Conservation (phyloP, 1,140 invertebrate species). For the Thalassaphorura encarpata region DNA sequence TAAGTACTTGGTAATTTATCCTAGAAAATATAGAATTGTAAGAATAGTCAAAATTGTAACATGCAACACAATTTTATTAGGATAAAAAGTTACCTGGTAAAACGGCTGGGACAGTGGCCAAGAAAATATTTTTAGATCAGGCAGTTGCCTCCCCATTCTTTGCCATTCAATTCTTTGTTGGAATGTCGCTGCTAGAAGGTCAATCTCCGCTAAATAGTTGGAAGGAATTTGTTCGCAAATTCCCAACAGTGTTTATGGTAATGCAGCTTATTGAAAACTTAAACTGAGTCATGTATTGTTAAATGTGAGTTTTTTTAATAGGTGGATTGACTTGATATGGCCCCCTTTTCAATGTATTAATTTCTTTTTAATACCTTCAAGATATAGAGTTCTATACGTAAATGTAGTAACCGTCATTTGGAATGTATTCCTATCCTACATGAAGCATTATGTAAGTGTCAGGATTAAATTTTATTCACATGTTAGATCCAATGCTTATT, state of each 20-base stretch:
- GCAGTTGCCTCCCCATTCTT: slow-evolving; percentile 59
- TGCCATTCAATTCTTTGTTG: slow-evolving; percentile 60
- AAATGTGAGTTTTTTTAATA: too few relatives aligned
- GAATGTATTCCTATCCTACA: slow-evolving; percentile 66
- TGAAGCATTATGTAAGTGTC: slow-evolving; percentile 44
- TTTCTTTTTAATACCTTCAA: slow-evolving; percentile 59
- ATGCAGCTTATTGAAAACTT: too few relatives aligned
- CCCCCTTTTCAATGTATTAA: slow-evolving; percentile 71
- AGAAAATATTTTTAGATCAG: slow-evolving; percentile 63
- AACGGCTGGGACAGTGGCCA: slow-evolving; percentile 46
- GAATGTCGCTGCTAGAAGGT: slow-evolving; percentile 54
- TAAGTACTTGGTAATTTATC: slow-evolving; percentile 52
- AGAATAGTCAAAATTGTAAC: too few relatives aligned
- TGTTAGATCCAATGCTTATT: too few relatives aligned
- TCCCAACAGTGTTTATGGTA: slow-evolving; percentile 52
- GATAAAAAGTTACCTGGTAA: slow-evolving; percentile 55
- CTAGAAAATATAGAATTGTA: too few relatives aligned
- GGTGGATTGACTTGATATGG: slow-evolving; percentile 68
- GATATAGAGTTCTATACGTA: slow-evolving; percentile 68
- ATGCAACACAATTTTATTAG: too few relatives aligned
- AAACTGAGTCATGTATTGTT: too few relatives aligned
- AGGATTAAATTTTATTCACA: too few relatives aligned
- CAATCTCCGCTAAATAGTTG: slow-evolving; percentile 44
- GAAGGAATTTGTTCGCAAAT: slow-evolving; percentile 55
- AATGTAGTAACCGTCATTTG: slow-evolving; percentile 65